phyloP scores from a whole-genome alignment of 2,888 invertebrate species.

The Trileptium ribeirensis region DNA sequence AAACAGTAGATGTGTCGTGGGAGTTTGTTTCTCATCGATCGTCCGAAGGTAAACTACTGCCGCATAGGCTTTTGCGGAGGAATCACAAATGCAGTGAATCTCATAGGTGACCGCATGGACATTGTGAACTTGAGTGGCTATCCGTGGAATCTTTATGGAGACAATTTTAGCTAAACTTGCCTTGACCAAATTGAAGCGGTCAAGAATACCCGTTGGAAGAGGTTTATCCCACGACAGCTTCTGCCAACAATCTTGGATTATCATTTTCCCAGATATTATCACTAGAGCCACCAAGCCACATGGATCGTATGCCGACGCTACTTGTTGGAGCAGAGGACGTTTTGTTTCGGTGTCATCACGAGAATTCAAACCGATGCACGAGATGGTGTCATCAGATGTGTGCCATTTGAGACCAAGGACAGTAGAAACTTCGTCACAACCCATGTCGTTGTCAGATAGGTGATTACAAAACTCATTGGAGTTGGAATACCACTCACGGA shows the following conservation, averaged over 20 bases:
- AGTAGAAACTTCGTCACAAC: neutral
- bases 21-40: constrained; percentile 17
- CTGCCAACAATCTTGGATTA: neutral
- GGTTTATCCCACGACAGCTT: neutral
- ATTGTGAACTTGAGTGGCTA: neutral
- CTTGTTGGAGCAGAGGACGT: neutral
- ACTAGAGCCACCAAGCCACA: neutral
- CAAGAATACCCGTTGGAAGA: neutral
- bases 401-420: neutral
- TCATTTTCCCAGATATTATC: neutral
- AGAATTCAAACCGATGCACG: neutral
- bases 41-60: neutral
- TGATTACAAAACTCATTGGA: neutral
- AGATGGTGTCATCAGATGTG: neutral
- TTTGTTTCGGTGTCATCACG: neutral
- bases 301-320: neutral
- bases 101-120: neutral
- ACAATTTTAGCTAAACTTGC: neutral
- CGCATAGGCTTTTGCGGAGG: constrained; percentile 1
- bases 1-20: neutral
- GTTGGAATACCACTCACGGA: neutral
- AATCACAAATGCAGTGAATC: constrained; percentile 9
- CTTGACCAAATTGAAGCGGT: neutral
- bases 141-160: neutral
- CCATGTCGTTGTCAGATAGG: neutral